Evolutionary conservation across 2,797 vertebrate species (phyloP), one percentile per base, ranked within the genome.

Genomic region (Schizopygopsis pylzovi): DNA sequence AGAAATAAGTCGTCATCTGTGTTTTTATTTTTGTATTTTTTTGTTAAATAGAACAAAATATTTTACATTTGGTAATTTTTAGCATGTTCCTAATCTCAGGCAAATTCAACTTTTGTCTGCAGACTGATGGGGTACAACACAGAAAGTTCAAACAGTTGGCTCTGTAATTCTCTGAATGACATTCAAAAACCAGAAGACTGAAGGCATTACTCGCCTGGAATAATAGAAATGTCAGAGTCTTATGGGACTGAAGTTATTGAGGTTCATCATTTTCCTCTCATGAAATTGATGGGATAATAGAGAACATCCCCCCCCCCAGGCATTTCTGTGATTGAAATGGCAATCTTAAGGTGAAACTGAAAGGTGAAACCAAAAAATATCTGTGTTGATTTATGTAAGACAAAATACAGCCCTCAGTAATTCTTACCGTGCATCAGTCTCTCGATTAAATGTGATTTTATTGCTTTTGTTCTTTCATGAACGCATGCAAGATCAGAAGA

Each of bases 191-290:
- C 25, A 59, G n/a, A 45, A n/a, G 43, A 52, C 70, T 61, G 43
- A 85, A 41, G 37, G 11, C 28, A 54, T 79, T 28, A 39, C 41
- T 82, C 63, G 70, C 49, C 45, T 72, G 22, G 43, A 88, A 70
- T 78, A 82, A 87, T 87, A 78, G 20, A 39, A 37, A 70, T 81
- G 61, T 77, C 71, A 52, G 28, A 59, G 84, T 25, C 77, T 63
- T 86, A 84, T 88, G 87, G 73, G 82, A 87, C 61, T 80, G 39
- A 79, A 72, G 76, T 88, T 85, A 88, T 89, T 87, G 82, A 52
- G 54, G 37, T 76, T 70, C 52, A 82, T 85, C 49, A 79, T 63
- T 81, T 85, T 85, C 82, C 49, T 25, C 67, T 49, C 67, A 7
- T 79, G 52, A 79, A 85, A 85, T 72, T 61, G 77, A 85, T 79